Percentiles rank a stretch among this genome's conserved stretches.
Conservation (phyloP, 1,140 invertebrate species). For the Vanessa atalanta region DNA sequence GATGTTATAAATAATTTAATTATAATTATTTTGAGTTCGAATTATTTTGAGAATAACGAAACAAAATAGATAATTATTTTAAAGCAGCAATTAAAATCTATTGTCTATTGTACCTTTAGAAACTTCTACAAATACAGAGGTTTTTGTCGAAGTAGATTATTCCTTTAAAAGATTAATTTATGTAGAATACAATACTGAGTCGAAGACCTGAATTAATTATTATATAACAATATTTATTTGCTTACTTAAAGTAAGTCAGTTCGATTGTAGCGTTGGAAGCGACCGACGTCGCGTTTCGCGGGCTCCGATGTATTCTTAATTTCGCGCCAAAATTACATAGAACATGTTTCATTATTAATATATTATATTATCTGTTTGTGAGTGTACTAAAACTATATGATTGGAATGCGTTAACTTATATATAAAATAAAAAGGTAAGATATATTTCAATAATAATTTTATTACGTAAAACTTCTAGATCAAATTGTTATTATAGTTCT, state of each 20-base stretch:
- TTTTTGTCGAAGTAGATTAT: no score
- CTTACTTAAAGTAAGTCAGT: constrained; percentile 17
- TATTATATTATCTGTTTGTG: background rate
- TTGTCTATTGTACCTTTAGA: no score
- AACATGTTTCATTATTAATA: background rate
- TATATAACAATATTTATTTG: constrained; percentile 13
- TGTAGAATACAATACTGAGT: background rate
- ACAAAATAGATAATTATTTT: no score
- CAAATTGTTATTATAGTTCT: no score
- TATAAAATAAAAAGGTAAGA: background rate
- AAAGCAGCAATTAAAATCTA: no score
- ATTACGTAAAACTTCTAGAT: no score
- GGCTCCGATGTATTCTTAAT: background rate
- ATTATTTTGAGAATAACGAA: no score
- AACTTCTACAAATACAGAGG: no score
- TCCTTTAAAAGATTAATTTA: background rate
- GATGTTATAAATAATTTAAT: no score
- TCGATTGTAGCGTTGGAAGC: background rate
- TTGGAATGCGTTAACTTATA: background rate
- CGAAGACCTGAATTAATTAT: constrained; percentile 3
- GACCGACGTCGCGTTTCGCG: constrained; percentile 1
- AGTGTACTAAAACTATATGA: background rate
- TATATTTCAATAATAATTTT: no score
- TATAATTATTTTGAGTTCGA: no score
- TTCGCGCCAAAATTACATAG: constrained; percentile 15